phyloP scores from a whole-genome alignment of 2,888 invertebrate genomes.

The Polydrusus tereticollis region DNA sequence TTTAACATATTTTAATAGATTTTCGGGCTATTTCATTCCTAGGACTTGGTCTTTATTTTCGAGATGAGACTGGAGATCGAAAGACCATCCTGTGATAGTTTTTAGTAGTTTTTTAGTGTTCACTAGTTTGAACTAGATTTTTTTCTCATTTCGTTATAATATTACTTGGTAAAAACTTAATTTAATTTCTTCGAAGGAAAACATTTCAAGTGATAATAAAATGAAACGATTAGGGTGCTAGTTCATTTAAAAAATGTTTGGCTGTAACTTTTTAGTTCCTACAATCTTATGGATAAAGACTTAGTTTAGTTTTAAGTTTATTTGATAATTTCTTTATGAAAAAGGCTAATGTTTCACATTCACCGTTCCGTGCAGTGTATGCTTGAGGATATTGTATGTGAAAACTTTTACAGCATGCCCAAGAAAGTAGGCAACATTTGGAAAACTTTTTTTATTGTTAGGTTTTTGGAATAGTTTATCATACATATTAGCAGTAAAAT shows the following conservation, averaged over 20 bases:
- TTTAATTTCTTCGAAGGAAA: neutral
- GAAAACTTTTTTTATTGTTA: too few relatives aligned
- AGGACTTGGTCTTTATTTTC: neutral
- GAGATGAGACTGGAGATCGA: neutral
- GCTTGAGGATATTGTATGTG: neutral
- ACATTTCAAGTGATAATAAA: neutral
- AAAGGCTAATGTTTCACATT: neutral
- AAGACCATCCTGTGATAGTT: conserved; percentile 4
- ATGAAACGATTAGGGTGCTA: neutral
- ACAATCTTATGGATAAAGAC: conserved; percentile 3
- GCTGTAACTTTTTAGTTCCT: conserved; percentile 39
- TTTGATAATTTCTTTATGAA: neutral
- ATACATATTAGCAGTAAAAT: too few relatives aligned
- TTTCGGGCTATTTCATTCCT: conserved; percentile 3
- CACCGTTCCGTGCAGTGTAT: too few relatives aligned
- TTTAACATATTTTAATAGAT: conserved; percentile 20
- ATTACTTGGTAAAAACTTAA: neutral
- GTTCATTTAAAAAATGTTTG: conserved; percentile 26
- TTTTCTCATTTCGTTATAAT: neutral
- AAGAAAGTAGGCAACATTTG: too few relatives aligned
- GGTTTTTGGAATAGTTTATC: too few relatives aligned
- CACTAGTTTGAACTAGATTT: conserved; percentile 1
- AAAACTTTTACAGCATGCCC: too few relatives aligned
- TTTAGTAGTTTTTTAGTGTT: conserved; percentile 14
- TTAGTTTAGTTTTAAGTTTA: conserved; percentile 7